These are phyloP conservation scores for Agelastica alni DNA, from an alignment of 2,888 invertebrate genomes.

Conservation along the genomic window DNA sequence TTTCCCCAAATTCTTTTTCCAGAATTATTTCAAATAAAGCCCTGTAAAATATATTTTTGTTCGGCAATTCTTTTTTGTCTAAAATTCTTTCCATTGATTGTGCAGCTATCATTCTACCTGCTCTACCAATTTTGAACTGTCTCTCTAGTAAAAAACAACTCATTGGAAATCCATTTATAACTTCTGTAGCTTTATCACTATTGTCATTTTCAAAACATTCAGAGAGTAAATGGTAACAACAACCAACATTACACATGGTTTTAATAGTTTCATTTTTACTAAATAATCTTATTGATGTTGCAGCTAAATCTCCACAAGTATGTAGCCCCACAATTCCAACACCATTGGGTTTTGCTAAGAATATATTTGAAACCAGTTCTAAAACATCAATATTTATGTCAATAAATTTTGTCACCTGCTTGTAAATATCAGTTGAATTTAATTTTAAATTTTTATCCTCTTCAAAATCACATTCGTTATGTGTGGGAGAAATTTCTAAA, in stretches of 20 bases:
- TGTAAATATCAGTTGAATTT: slow-evolving; percentile 56
- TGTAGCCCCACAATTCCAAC: slow-evolving; percentile 78
- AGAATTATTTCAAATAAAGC: slow-evolving; percentile 73
- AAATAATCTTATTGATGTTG: slow-evolving; percentile 74
- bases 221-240: slow-evolving; percentile 84
- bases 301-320: slow-evolving; percentile 84
- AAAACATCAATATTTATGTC: slow-evolving; percentile 63
- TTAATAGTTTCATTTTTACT: slow-evolving; percentile 59
- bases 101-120: slow-evolving; percentile 83
- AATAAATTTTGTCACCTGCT: slow-evolving; percentile 66
- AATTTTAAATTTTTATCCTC: slow-evolving; percentile 6
- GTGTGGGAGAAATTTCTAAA: no score
- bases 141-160: slow-evolving; percentile 63
- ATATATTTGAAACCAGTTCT: slow-evolving; percentile 59
- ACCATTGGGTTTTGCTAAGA: slow-evolving; percentile 53
- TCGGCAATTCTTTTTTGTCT: slow-evolving; percentile 61
- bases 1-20: slow-evolving; percentile 53
- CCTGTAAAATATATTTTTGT: slow-evolving; percentile 73
- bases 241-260: slow-evolving; percentile 80
- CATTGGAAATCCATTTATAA: slow-evolving; percentile 67
- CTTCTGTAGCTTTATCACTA: neutral
- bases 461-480: neutral
- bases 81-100: slow-evolving; percentile 78
- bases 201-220: slow-evolving; percentile 58
- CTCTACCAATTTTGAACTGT: slow-evolving; percentile 65